These are phyloP conservation scores for Trichopria drosophilae DNA, from an alignment of 2,888 invertebrate species.

Conservation along the genomic window DNA sequence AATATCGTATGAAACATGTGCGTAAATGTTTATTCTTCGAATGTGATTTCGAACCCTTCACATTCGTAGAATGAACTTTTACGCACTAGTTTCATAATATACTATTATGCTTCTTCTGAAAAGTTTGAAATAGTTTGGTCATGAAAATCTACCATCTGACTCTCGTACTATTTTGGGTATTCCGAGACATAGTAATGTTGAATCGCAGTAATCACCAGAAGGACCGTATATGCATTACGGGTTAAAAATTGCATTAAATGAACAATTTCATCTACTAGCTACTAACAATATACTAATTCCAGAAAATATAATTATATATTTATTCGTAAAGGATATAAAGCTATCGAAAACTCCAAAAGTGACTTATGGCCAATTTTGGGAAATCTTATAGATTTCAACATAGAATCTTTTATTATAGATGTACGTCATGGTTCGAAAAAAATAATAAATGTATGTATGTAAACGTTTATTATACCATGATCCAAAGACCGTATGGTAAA, in stretches of 20 bases:
- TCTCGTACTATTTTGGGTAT: background rate
- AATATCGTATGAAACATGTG: too few relatives aligned
- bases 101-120: too few relatives aligned
- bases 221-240: conserved; percentile 9
- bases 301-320: background rate
- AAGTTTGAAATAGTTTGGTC: conserved; percentile 5
- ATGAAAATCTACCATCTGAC: conserved; percentile 1
- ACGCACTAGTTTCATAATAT: too few relatives aligned
- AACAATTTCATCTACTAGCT: background rate
- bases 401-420: conserved; percentile 21
- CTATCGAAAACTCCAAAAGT: conserved; percentile 3
- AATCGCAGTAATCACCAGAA: background rate
- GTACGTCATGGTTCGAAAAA: conserved; percentile 27
- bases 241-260: conserved; percentile 1
- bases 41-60: too few relatives aligned
- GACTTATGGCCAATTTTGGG: conserved; percentile 10
- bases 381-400: conserved; percentile 1
- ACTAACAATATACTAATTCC: background rate
- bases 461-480: too few relatives aligned
- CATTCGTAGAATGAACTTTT: too few relatives aligned
- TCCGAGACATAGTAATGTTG: background rate
- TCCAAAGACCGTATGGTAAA: too few relatives aligned
- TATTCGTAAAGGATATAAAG: conserved; percentile 8
- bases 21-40: too few relatives aligned
- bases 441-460: too few relatives aligned